Conservation (phyloP, 2,888 invertebrate species). For the Caenorhabditis macrosperma region DNA sequence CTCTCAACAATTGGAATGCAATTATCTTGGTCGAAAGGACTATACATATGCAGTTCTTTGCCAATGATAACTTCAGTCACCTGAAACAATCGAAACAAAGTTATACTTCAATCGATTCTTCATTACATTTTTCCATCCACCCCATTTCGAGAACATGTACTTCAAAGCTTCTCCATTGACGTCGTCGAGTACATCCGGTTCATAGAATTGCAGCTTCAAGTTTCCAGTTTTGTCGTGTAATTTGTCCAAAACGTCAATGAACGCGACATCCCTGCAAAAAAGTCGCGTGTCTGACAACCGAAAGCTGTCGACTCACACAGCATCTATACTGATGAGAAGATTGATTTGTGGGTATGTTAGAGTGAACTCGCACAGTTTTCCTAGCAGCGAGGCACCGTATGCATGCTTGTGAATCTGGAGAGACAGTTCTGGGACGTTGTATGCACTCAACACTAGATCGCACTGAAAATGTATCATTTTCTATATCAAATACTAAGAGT, state of each 20-base stretch:
- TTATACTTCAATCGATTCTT: no score
- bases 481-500: background rate
- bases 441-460: background rate
- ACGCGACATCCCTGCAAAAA: background rate
- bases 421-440: background rate
- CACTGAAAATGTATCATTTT: slow-evolving; percentile 1
- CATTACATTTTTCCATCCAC: background rate
- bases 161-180: background rate
- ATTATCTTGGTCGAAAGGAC: background rate
- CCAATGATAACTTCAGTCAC: background rate
- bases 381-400: background rate
- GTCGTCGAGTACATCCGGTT: no score
- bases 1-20: background rate
- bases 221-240: background rate
- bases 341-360: background rate
- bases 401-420: background rate
- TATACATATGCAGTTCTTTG: background rate
- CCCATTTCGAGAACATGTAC: background rate
- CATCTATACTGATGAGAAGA: background rate
- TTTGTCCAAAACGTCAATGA: background rate
- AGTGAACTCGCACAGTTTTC: background rate
- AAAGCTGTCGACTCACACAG: background rate
- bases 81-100: background rate
- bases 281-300: background rate
- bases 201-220: background rate